Base-by-base conservation (phyloP, 2,888 invertebrate genomes). In the Nineta flava region DNA sequence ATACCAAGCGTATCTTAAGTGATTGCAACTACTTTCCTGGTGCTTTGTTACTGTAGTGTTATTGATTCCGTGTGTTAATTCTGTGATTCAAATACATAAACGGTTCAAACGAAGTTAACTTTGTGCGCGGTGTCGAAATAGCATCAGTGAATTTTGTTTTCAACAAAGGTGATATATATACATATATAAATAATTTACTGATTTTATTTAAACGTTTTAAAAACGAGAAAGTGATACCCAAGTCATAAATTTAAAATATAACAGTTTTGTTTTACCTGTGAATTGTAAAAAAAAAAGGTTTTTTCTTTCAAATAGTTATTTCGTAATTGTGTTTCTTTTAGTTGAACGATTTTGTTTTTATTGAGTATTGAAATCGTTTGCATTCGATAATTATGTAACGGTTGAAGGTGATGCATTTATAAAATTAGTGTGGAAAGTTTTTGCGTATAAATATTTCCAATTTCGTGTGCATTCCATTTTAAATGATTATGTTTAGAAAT, bases 1-100 rank as follows among this genome's bases (percentile, higher is more conserved):
- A 49, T 90, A 81, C 69, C 83, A 81, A 65, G 76, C 81, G 57
- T 87, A 87, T 70, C 79, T 88, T 63, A 88, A 87, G 81, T 88
- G 81, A 85, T 80, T 70, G 62, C 60, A 59, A 62, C 62, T 61
- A 59, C 58, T 62, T 58, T 58, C 59, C 60, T 59, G 61, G 60
- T 49, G 44, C 32, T 44, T 15, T 4, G 12, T 9, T 38, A 13
- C 38, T 38, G n/a, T 38, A 38, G 38, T 38, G 38, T 15, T 38
- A 38, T 38, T 5, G 4, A 5, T 5, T 12, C 15, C n/a, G 15
- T 15, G 15, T 13, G 7, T 13, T 13, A 38, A 12, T 38, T 38
- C 15, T 38, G 38, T 38, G 38, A 15, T 26, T 26, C 26, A 6
- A 7, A 26, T 26, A 26, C 7, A 7, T 26, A 26, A 5, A 38